Base-by-base conservation (phyloP, 1,140 invertebrate species). In the Galendromus occidentalis region DNA sequence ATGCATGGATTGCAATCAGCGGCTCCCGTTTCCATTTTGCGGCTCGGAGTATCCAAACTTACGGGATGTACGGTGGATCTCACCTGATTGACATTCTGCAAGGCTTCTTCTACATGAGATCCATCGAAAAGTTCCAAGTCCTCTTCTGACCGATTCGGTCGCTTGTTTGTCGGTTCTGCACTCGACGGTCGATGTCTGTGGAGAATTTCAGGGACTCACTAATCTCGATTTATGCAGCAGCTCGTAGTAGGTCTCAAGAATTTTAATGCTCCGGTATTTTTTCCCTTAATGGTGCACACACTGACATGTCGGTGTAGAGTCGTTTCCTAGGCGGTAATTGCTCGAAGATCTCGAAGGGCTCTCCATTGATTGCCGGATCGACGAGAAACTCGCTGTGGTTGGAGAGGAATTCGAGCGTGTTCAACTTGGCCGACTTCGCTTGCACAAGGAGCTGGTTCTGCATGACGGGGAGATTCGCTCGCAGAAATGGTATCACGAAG, bases 71-170 rank as follows among this genome's bases (percentile, higher is more conserved):
- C n/a, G n/a, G n/a, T n/a, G n/a, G n/a, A n/a, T 22, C 22, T 17
- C 22, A 59, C 51, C 51, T 59, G 51, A 22, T 59, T 59, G 22
- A 59, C 51, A 9, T 59, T 59, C 9, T 59, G 51, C 33, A 59
- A 9, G 17, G 51, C 51, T 33, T 59, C 51, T 25, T 59, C 51
- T 1, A 33, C 6, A 14, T 59, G 51, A 18, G 14, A 33, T 20
- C 14, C 51, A 59, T 59, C 51, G 51, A 59, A 59, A 33, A 25
- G 20, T 5, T 59, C 51, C 51, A 29, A 25, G 6, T 59, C 51
- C 25, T 25, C 14, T 25, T 59, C 51, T 22, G 14, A 25, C 1
- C 22, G 25, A 25, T 12, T 14, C 1, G 51, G n/a, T 33, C 51
- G 51, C 33, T 59, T 59, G 9, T 25, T 59, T 6, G 25, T 33